Percentiles rank a stretch among this genome's conserved stretches.
Evolutionary conservation across 2,888 invertebrate species (phyloP).

Genomic region (Tineola bisselliella): DNA sequence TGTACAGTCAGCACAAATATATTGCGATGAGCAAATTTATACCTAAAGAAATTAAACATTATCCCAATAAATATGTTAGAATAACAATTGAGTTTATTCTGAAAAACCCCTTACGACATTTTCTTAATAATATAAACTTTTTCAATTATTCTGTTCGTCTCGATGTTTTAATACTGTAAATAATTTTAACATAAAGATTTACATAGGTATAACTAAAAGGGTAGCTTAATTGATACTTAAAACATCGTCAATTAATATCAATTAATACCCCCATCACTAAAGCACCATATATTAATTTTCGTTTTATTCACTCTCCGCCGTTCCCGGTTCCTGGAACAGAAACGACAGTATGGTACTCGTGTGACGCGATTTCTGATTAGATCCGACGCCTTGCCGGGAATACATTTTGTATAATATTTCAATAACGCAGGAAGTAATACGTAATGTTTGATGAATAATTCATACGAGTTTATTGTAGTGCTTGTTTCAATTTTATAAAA

Average conservation of each 20-base stretch:
- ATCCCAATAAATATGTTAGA: too few species aligned
- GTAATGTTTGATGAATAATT: slow-evolving; percentile 8
- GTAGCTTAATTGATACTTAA: background rate
- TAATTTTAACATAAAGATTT: too few species aligned
- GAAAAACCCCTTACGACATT: too few species aligned
- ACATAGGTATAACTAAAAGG: too few species aligned
- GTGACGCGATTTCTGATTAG: slow-evolving; percentile 51
- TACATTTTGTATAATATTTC: slow-evolving; percentile 21
- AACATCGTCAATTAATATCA: background rate
- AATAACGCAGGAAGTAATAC: slow-evolving; percentile 19
- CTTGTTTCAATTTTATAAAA: background rate
- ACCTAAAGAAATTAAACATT: too few species aligned
- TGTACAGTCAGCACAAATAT: too few species aligned
- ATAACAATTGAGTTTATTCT: too few species aligned
- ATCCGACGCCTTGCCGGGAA: slow-evolving; percentile 33
- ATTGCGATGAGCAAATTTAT: too few species aligned
- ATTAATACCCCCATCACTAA: background rate
- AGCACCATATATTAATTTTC: slow-evolving; percentile 44
- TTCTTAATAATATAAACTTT: too few species aligned
- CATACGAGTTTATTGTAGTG: background rate
- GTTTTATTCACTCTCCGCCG: slow-evolving; percentile 42
- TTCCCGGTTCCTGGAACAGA: slow-evolving; percentile 37
- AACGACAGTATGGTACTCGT: slow-evolving; percentile 21
- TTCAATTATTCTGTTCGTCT: too few species aligned
- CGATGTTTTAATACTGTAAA: too few species aligned